phyloP scores from a whole-genome alignment of 2,113 vertebrate genomes.

The Callipepla squamata region DNA sequence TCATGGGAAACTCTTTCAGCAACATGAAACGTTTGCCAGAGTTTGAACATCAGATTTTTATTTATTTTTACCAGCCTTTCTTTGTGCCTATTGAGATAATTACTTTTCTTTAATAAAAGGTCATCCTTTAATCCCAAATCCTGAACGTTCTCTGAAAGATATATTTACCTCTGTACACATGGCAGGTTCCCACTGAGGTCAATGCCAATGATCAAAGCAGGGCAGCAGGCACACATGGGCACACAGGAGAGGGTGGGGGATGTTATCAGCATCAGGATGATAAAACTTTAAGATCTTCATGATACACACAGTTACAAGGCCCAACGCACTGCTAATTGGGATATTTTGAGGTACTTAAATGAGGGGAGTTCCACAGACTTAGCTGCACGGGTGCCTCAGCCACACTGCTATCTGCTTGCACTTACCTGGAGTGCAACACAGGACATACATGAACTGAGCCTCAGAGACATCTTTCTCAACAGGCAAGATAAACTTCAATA shows the following conservation, averaged over 20 bases:
- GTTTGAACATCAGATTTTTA: background rate
- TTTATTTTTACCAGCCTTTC: conserved; percentile 11
- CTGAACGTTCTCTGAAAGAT: background rate
- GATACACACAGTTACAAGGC: background rate
- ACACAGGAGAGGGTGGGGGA: background rate
- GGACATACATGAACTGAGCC: background rate
- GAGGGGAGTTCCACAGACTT: background rate
- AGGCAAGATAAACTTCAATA: background rate
- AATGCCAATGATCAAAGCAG: accelerated
- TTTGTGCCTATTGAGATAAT: background rate
- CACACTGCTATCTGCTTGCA: background rate
- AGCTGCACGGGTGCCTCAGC: background rate
- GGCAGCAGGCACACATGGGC: background rate
- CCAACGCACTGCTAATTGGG: background rate
- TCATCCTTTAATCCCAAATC: background rate
- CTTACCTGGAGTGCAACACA: accelerated
- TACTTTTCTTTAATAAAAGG: background rate
- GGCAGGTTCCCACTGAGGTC: background rate
- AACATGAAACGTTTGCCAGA: conserved; percentile 31
- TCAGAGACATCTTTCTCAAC: background rate
- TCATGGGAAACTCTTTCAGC: background rate
- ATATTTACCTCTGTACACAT: background rate
- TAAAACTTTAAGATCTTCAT: background rate
- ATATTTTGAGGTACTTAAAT: background rate
- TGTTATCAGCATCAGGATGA: accelerated